A percentile compares a stretch with the other conserved stretches of the same genome.
These are phyloP conservation scores for Rhabdomys dilectus DNA, from an alignment of 2,113 vertebrate species.

Conservation along the genomic window DNA sequence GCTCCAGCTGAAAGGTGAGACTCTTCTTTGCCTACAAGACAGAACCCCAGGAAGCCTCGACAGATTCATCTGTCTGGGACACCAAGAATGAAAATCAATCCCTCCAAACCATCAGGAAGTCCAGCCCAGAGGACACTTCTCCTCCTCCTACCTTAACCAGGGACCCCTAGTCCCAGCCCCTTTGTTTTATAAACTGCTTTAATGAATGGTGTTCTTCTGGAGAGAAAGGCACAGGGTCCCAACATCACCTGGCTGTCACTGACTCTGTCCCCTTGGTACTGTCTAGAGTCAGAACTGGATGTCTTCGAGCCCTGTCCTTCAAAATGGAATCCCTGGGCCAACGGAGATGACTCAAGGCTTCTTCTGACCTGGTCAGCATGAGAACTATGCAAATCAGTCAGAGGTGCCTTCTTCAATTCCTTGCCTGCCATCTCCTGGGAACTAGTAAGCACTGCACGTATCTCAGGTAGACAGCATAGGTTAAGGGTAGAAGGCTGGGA, in stretches of 20 bases:
- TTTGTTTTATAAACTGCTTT: not conserved
- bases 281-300: not conserved
- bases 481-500: not conserved
- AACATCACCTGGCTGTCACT: rapidly evolving
- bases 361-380: not conserved
- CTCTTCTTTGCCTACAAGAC: not conserved
- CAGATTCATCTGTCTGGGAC: not conserved
- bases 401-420: not conserved
- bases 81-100: not conserved
- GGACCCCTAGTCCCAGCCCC: not conserved
- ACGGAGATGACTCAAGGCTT: not conserved
- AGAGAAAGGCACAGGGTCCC: not conserved
- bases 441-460: not conserved
- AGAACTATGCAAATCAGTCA: not conserved
- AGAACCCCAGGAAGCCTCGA: not conserved
- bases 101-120: not conserved
- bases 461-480: rapidly evolving
- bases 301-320: not conserved
- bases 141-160: not conserved
- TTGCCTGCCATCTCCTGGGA: conserved; percentile 56
- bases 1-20: not conserved
- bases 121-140: not conserved
- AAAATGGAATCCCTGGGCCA: not conserved
- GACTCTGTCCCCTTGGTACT: not conserved
- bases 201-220: not conserved